Base-by-base conservation (phyloP, 1,140 invertebrate genomes). In the Carcinoscorpius rotundicauda region DNA sequence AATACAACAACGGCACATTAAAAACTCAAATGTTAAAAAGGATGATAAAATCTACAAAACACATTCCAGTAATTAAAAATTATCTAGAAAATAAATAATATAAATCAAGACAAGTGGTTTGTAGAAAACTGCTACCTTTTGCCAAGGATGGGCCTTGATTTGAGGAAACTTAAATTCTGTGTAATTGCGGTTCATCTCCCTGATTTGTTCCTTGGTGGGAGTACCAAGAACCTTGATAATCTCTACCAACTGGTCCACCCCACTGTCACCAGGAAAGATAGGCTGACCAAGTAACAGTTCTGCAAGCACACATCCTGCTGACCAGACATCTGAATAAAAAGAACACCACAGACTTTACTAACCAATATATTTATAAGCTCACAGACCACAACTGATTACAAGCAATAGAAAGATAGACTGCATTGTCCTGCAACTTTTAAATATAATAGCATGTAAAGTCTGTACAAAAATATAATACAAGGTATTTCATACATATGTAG, bases 171-270 rank as follows among this genome's bases (percentile, higher is more conserved):
- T 98, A 80, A 99, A 99, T 83, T 99, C 97, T 72, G 95, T 98
- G 78, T 99, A 99, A 79, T 98, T 99, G 60, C 95, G 95, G 85
- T 99, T 99, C 97, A 99, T 99, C 80, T 98, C 95, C 75, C 93
- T 85, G 73, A 99, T 99, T 82, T 99, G 95, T 80, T 99, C 96
- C 73, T 93, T 86, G 68, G 95, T 97, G 11, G 97, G 97, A 69
- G 97, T 99, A 63, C 97, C 97, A 70, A 99, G 84, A 64, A 99
- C 94, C 83, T 99, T 99, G 77, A 99, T 99, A 73, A 99, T 99
- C 81, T 99, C 97, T 62, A 99, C 97, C 70, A 99, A 82, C 77
- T 99, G 97, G 80, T 99, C 97, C 59, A 99, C 97, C 60, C 97
- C 97, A 66, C 92, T 97, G 79, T 99, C 96, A 29, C 97, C 97